Evolutionary conservation across 1,140 invertebrate genomes (phyloP).

Genomic region (Cecropterus lyciades): DNA sequence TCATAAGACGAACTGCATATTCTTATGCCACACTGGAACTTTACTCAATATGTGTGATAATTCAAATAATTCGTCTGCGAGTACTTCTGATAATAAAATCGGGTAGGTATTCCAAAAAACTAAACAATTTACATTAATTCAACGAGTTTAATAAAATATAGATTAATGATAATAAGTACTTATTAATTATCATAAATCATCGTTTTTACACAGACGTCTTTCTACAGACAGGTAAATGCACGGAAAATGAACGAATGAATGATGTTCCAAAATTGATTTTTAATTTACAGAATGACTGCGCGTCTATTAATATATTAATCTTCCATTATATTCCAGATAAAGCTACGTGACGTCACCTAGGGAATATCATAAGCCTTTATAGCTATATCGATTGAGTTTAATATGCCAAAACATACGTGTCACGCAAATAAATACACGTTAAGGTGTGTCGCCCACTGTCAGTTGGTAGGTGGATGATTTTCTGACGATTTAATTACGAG

Average conservation of each 20-base stretch:
- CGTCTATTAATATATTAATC: conserved; percentile 20
- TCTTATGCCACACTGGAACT: no score
- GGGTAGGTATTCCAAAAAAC: no score
- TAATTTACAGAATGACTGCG: conserved; percentile 22
- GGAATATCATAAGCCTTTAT: conserved; percentile 14
- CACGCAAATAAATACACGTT: conserved; percentile 39
- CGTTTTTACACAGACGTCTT: background rate
- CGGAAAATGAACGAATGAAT: conserved; percentile 3
- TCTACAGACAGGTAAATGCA: background rate
- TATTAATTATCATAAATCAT: background rate
- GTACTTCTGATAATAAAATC: no score
- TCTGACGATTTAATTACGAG: background rate
- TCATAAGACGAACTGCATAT: no score
- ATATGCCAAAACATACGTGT: conserved; percentile 32
- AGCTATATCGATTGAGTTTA: conserved; percentile 18
- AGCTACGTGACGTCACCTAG: conserved; percentile 17
- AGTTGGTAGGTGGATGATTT: background rate
- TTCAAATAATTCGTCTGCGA: no score
- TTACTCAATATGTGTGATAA: no score
- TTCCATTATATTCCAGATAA: conserved; percentile 23
- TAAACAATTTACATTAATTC: no score
- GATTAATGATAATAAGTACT: no score
- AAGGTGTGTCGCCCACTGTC: conserved; percentile 1
- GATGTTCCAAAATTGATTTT: conserved; percentile 25
- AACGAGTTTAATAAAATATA: no score